A percentile compares a stretch with the other conserved stretches of the same genome.
phyloP scores from a whole-genome alignment of 2,113 vertebrate genomes.

The Phylloscopus trochiloides region DNA sequence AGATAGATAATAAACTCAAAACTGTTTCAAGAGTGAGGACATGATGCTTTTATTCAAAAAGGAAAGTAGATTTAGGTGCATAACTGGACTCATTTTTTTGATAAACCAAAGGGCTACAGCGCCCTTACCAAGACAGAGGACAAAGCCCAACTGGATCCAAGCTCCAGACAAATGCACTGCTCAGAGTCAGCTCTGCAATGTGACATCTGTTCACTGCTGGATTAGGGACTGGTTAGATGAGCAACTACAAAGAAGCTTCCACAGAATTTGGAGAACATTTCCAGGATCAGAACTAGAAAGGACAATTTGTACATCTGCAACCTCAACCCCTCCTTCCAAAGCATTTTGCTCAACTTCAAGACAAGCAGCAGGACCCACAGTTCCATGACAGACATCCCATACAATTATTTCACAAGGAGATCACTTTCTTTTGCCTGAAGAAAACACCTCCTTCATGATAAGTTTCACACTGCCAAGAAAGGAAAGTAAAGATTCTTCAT shows the following conservation, averaged over 20 bases:
- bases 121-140: background rate
- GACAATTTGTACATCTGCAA: background rate
- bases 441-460: rapidly evolving
- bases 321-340: background rate
- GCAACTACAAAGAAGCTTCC: background rate
- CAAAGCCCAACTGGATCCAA: background rate
- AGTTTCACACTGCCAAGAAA: background rate
- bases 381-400: background rate
- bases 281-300: background rate
- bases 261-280: background rate
- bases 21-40: background rate
- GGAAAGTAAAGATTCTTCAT: background rate
- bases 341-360: background rate
- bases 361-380: background rate
- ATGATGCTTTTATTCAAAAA: background rate
- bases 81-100: background rate
- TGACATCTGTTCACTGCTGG: background rate
- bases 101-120: background rate
- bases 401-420: background rate
- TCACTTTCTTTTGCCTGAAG: background rate
- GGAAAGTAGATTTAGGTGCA: background rate
- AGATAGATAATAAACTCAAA: background rate
- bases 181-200: background rate
- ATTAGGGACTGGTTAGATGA: background rate
- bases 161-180: background rate